Conservation (phyloP, 2,797 vertebrate genomes). For the Hephaestus fuliginosus region DNA sequence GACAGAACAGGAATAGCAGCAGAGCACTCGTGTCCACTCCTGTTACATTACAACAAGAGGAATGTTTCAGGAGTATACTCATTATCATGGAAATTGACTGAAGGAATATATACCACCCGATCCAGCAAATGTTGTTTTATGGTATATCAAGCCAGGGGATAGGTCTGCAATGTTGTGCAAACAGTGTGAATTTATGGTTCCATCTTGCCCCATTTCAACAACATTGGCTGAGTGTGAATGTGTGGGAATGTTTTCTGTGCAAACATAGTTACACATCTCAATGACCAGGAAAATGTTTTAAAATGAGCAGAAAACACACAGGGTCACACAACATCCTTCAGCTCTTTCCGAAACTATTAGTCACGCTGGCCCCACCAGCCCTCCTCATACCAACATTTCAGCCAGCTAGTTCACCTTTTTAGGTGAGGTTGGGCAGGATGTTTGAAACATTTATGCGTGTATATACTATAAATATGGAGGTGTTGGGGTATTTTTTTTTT, state of each 20-base stretch:
- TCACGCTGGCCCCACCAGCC: background rate
- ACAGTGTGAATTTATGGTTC: background rate
- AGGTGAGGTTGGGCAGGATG: background rate
- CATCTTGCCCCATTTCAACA: background rate
- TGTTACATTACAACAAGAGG: background rate
- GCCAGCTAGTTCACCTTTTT: background rate
- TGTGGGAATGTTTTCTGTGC: slow-evolving; percentile 5
- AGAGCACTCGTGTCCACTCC: background rate
- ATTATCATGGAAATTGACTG: background rate
- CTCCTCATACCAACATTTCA: background rate
- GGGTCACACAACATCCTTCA: background rate
- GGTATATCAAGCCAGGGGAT: background rate
- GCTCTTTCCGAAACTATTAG: background rate
- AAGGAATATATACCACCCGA: background rate
- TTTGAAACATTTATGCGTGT: background rate
- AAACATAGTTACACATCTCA: background rate
- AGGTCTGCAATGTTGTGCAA: background rate
- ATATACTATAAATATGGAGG: background rate
- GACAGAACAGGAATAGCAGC: background rate
- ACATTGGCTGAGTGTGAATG: background rate
- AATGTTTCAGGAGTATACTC: background rate
- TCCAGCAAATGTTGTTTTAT: background rate
- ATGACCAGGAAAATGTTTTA: background rate
- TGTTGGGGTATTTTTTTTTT: background rate
- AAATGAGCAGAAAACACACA: background rate